Percentiles rank a stretch among this genome's conserved stretches.
These are phyloP conservation scores for Hylaeus anthracinus DNA, from an alignment of 1,140 invertebrate genomes.

Conservation along the genomic window DNA sequence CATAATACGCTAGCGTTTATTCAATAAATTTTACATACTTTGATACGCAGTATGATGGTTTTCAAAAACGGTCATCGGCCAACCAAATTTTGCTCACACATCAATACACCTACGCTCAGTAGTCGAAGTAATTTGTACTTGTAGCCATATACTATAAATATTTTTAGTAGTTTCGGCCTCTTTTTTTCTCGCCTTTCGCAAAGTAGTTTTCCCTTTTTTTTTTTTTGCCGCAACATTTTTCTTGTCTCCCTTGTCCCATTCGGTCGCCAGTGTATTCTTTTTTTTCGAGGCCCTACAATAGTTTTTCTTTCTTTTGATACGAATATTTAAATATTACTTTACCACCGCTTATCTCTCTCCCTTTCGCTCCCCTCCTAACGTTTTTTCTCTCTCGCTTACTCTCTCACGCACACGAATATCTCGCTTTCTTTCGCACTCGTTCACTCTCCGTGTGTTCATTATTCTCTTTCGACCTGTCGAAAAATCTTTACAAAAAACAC, in stretches of 20 bases:
- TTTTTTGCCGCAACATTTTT: slow-evolving; percentile 44
- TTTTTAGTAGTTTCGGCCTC: slow-evolving; percentile 80
- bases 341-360: slow-evolving; percentile 62
- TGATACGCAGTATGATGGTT: slow-evolving; percentile 82
- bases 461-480: slow-evolving; percentile 63
- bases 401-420: slow-evolving; percentile 4
- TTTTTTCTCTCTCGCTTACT: slow-evolving; percentile 62
- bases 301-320: slow-evolving; percentile 78
- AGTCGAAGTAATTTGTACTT: slow-evolving; percentile 83
- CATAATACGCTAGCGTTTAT: slow-evolving; percentile 82
- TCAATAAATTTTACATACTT: slow-evolving; percentile 82
- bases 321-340: slow-evolving; percentile 81
- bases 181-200: slow-evolving; percentile 53
- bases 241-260: slow-evolving; percentile 60
- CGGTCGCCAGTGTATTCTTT: slow-evolving; percentile 72
- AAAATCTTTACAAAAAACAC: slow-evolving; percentile 78
- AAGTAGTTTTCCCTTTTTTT: slow-evolving; percentile 49
- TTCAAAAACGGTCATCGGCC: slow-evolving; percentile 81
- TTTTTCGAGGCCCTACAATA: slow-evolving; percentile 80
- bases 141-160: slow-evolving; percentile 82
- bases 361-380: slow-evolving; percentile 21
- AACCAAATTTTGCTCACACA: slow-evolving; percentile 82
- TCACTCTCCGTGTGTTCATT: slow-evolving; percentile 61
- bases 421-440: slow-evolving; percentile 16
- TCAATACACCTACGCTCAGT: slow-evolving; percentile 82